These are phyloP conservation scores for Crossaster papposus DNA, from an alignment of 53 echinoderm and acorn worm species.

Conservation along the genomic window DNA sequence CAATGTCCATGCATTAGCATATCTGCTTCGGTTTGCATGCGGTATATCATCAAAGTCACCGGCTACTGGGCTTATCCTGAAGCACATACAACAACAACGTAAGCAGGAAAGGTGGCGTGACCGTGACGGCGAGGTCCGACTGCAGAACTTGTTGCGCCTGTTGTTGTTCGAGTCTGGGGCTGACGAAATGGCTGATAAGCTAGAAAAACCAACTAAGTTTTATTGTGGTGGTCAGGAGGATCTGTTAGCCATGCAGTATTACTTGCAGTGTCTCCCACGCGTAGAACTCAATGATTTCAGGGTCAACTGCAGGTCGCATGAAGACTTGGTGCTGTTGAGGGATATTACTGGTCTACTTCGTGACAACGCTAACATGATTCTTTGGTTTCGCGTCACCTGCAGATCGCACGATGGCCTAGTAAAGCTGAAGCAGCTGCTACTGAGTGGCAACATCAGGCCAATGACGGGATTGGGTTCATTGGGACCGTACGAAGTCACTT, in stretches of 20 bases:
- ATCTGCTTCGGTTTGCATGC: no score
- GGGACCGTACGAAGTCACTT: no score
- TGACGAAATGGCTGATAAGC: background rate
- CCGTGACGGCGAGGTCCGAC: background rate
- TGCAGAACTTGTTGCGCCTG: background rate
- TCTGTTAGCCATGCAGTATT: no score
- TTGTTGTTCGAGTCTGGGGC: conserved; percentile 9
- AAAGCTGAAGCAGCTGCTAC: background rate
- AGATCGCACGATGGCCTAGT: background rate
- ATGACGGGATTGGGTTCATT: no score
- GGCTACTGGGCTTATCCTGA: background rate
- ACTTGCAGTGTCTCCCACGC: no score
- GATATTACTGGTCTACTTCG: background rate
- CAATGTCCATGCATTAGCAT: background rate
- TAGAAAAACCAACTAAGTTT: no score
- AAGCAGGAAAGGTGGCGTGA: background rate
- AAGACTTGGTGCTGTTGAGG: background rate
- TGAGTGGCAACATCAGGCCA: background rate
- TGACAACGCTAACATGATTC: background rate
- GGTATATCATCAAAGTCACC: no score
- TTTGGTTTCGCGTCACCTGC: background rate
- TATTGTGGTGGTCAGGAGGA: no score
- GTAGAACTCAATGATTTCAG: background rate
- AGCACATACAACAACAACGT: background rate
- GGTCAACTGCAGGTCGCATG: background rate